Conservation (phyloP, 2,888 invertebrate genomes). For the Drosophila kuntzei region DNA sequence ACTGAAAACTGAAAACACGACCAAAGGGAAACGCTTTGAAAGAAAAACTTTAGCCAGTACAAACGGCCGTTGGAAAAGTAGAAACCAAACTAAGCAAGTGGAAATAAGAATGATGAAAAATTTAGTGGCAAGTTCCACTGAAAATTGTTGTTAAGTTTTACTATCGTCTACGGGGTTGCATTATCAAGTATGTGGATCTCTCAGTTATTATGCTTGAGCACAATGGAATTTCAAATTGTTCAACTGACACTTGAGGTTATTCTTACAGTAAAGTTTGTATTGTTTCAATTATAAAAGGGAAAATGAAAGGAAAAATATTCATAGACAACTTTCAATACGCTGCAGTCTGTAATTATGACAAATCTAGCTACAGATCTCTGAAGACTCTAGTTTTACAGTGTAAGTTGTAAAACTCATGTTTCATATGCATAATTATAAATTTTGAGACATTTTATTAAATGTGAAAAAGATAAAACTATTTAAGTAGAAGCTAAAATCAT, state of each 20-base stretch:
- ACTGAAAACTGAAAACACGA: conserved; percentile 19
- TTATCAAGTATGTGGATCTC: conserved; percentile 49
- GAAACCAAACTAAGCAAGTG: conserved; percentile 38
- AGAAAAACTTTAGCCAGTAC: conserved; percentile 40
- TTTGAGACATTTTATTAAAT: too few relatives aligned
- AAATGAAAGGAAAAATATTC: conserved; percentile 1
- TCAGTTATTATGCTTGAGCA: conserved; percentile 21
- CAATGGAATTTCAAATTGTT: conserved; percentile 21
- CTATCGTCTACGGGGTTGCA: conserved; percentile 17
- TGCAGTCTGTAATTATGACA: neutral
- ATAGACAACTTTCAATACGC: neutral
- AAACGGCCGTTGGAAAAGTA: neutral
- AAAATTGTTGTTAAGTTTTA: conserved; percentile 61
- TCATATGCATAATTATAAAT: too few relatives aligned
- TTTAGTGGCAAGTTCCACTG: conserved; percentile 47
- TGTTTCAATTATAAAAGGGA: conserved; percentile 3
- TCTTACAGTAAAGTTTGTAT: conserved; percentile 2
- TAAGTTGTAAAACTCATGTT: too few relatives aligned
- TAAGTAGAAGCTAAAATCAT: too few relatives aligned
- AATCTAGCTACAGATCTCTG: neutral
- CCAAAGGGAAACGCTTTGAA: conserved; percentile 41
- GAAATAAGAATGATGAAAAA: conserved; percentile 62
- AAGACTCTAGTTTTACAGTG: neutral
- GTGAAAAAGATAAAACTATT: too few relatives aligned
- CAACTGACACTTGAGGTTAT: conserved; percentile 10